These are phyloP conservation scores for Eolophus roseicapilla DNA, from an alignment of 2,113 vertebrate genomes.

Conservation along the genomic window DNA sequence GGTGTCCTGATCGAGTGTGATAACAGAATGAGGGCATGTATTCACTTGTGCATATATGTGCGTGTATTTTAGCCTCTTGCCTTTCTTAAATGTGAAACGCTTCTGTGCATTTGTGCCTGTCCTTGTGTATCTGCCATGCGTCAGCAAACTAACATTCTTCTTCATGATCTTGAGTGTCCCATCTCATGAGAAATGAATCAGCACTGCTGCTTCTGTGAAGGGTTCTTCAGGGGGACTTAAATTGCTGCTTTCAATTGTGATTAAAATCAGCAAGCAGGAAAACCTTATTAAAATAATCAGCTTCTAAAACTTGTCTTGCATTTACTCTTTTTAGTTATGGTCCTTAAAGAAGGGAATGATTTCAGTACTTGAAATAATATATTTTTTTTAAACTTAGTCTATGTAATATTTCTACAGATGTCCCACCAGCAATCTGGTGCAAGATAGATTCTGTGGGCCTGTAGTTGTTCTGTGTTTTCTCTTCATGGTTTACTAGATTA, in stretches of 20 bases:
- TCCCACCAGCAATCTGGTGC: neutral
- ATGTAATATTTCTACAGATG: neutral
- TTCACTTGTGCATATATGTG: neutral
- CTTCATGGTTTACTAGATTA: neutral
- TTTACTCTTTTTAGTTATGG: neutral
- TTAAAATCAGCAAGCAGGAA: neutral
- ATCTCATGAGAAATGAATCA: neutral
- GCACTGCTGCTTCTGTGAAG: neutral
- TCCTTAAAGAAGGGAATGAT: neutral
- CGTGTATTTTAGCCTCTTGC: neutral
- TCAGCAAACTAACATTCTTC: neutral
- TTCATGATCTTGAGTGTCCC: neutral
- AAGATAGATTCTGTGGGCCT: neutral
- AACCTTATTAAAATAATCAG: neutral
- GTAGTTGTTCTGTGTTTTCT: neutral
- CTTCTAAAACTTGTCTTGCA: neutral
- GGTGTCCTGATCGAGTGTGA: accelerated
- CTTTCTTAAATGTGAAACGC: neutral
- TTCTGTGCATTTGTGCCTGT: neutral
- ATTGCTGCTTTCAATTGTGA: neutral
- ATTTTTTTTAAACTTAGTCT: neutral
- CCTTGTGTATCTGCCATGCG: neutral
- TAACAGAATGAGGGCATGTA: neutral
- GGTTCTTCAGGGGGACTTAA: neutral
- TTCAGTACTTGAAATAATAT: neutral